Evolutionary conservation across 2,888 invertebrate species (phyloP).

Genomic region (Portevinia maculata): DNA sequence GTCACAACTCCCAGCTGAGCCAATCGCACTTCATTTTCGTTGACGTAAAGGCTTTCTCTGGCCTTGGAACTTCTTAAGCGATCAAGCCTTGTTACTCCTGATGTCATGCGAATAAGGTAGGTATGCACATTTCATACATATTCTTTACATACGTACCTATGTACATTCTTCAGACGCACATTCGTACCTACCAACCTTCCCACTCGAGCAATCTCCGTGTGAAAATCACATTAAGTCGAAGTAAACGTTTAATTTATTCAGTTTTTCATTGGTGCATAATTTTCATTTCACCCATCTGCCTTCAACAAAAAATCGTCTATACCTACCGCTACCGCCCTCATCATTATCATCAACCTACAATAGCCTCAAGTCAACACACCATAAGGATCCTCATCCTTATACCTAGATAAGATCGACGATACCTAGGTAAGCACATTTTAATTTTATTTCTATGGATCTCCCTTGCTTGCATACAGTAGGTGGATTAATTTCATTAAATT

Average conservation of each 20-base stretch:
- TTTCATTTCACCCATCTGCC: constrained; percentile 14
- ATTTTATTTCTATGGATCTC: constrained; percentile 8
- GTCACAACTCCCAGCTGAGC: too few species aligned
- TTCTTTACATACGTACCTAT: not conserved
- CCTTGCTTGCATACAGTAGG: constrained; percentile 56
- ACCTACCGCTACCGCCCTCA: constrained; percentile 14
- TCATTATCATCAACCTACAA: constrained; percentile 31
- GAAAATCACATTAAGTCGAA: constrained; percentile 37
- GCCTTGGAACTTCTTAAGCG: too few species aligned
- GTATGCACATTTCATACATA: too few species aligned
- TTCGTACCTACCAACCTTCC: constrained; percentile 9
- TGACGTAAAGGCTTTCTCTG: too few species aligned
- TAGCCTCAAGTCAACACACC: constrained; percentile 12
- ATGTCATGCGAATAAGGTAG: too few species aligned
- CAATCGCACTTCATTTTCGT: too few species aligned
- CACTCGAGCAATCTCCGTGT: constrained; percentile 50
- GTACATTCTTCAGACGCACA: not conserved
- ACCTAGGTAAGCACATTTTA: constrained; percentile 5
- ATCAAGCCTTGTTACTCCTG: too few species aligned
- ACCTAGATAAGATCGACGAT: constrained; percentile 2
- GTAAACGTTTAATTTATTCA: constrained; percentile 22
- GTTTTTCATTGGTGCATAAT: not conserved
- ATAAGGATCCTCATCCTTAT: constrained; percentile 26
- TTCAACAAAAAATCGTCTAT: constrained; percentile 20
- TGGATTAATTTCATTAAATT: constrained; percentile 56